Evolutionary conservation across 2,113 vertebrate genomes (phyloP).

Genomic region (Pygoscelis adeliae): DNA sequence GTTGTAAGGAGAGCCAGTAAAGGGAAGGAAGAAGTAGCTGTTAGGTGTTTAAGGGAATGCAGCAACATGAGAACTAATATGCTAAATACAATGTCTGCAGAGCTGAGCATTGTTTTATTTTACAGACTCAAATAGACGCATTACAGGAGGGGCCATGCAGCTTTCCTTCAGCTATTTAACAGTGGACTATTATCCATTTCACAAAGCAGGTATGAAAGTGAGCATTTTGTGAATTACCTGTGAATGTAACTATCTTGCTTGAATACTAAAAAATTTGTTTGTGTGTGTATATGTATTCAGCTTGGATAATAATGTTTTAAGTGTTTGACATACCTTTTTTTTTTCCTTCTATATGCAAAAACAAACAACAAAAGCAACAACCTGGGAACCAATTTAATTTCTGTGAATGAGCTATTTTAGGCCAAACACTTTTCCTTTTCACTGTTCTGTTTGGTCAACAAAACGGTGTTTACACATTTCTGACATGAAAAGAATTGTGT

Average conservation of each 20-base stretch:
- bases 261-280: background rate
- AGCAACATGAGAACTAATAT: background rate
- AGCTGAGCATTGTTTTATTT: conserved; percentile 18
- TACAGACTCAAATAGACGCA: conserved; percentile 84
- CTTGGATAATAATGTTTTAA: background rate
- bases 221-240: background rate
- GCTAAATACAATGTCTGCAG: background rate
- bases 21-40: background rate
- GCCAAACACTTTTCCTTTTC: background rate
- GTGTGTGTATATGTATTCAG: background rate
- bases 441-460: background rate
- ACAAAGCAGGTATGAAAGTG: conserved; percentile 88
- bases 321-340: background rate
- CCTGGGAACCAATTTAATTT: background rate
- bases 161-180: conserved; percentile 93
- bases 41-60: background rate
- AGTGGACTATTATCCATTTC: conserved; percentile 96
- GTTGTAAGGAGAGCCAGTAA: background rate
- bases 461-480: background rate
- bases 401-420: background rate
- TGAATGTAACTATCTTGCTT: background rate
- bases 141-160: conserved; percentile 96
- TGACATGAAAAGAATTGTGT: background rate
- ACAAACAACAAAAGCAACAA: background rate
- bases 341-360: background rate